These are phyloP conservation scores for Pachyramphus minor DNA, from an alignment of 2,113 vertebrate species.

Conservation along the genomic window DNA sequence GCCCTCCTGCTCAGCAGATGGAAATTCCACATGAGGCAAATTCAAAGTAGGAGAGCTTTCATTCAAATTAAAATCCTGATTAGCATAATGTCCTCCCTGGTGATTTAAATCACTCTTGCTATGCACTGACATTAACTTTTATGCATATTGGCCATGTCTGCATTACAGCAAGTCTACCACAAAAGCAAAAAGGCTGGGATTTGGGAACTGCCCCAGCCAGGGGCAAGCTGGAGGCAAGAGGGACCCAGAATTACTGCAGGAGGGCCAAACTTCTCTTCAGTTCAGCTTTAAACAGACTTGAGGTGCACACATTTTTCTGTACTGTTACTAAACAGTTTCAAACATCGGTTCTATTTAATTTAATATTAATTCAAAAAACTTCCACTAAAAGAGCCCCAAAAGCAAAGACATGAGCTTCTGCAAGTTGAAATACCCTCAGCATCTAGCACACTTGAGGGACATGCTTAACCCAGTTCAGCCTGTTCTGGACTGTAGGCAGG, in stretches of 20 bases:
- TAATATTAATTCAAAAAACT: neutral
- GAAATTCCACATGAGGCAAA: conserved; percentile 14
- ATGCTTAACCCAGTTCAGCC: neutral
- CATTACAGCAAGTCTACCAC: neutral
- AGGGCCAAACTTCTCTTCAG: neutral
- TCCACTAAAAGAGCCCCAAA: neutral
- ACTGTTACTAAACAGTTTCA: neutral
- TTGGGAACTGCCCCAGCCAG: neutral
- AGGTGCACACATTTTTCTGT: neutral
- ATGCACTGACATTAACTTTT: neutral
- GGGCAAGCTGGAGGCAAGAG: neutral
- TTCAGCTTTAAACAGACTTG: neutral
- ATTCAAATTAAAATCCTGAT: conserved; percentile 12
- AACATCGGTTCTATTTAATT: neutral
- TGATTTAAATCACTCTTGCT: neutral
- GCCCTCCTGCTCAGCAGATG: conserved; percentile 17
- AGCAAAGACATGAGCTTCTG: neutral
- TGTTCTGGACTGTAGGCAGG: neutral
- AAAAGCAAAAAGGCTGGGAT: neutral
- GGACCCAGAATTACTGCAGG: neutral
- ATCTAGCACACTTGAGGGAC: neutral
- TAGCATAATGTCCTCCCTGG: neutral
- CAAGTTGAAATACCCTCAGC: neutral
- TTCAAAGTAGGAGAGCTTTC: conserved; percentile 1
- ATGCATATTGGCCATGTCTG: neutral